These are phyloP conservation scores for Cotesia glomerata DNA, from an alignment of 1,140 invertebrate species.

Conservation along the genomic window DNA sequence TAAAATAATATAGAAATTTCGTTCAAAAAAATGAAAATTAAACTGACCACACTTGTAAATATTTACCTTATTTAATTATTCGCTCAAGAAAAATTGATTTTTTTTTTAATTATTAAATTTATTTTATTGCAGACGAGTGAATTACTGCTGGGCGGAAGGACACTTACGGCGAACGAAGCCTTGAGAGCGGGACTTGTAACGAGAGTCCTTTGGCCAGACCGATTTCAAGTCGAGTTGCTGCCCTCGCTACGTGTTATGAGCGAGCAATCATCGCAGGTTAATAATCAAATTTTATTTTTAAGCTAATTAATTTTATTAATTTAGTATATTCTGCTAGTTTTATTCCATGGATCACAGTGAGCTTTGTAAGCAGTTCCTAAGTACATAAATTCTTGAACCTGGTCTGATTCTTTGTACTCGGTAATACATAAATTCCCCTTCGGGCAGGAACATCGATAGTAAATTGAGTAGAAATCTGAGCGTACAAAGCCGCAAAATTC, in stretches of 20 bases:
- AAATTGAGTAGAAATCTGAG: conserved; percentile 66
- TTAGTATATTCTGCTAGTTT: conserved; percentile 14
- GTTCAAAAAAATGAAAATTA: too few relatives aligned
- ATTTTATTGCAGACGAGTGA: conserved; percentile 68
- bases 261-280: conserved; percentile 70
- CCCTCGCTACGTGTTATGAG: conserved; percentile 70
- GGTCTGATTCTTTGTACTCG: conserved; percentile 53
- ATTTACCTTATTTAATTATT: too few relatives aligned
- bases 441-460: conserved; percentile 70
- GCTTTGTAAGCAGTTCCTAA: conserved; percentile 65
- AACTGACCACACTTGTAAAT: too few relatives aligned
- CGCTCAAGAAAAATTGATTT: not conserved
- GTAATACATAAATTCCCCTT: conserved; percentile 66
- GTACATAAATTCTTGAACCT: conserved; percentile 67
- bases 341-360: conserved; percentile 61
- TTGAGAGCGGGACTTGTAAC: conserved; percentile 73
- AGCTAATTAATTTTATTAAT: too few relatives aligned
- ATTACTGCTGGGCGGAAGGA: conserved; percentile 72
- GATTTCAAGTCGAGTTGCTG: conserved; percentile 71
- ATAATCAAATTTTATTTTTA: conserved; percentile 30
- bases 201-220: conserved; percentile 73
- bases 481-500: conserved; percentile 63
- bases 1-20: too few relatives aligned
- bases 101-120: conserved; percentile 2
- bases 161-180: conserved; percentile 75